Conservation (phyloP, 2,888 invertebrate genomes). For the Mesorhabditis sp. region DNA sequence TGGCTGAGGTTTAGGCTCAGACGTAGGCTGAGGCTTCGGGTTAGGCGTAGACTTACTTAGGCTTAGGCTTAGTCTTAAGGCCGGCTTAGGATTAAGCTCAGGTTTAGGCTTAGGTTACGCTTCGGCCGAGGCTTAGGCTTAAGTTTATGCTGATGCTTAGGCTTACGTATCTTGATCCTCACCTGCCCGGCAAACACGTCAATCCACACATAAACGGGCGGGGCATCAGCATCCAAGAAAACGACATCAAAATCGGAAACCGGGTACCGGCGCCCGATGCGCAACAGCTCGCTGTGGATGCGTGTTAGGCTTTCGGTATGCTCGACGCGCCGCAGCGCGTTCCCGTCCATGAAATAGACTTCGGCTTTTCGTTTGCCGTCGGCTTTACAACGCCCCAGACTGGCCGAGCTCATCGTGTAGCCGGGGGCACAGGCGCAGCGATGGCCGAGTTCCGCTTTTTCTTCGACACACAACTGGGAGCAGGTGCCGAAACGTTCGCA, state of each 20-base stretch:
- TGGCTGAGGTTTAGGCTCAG: too few species aligned
- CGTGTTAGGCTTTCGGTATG: neutral
- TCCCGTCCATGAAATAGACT: conserved; percentile 13
- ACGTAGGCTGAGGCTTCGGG: too few species aligned
- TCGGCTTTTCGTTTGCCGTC: conserved; percentile 13
- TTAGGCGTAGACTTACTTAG: too few species aligned
- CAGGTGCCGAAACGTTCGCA: conserved; percentile 33
- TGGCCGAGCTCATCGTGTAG: conserved; percentile 12
- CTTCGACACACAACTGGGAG: conserved; percentile 24
- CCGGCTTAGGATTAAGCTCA: too few species aligned
- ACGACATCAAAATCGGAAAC: neutral
- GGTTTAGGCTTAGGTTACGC: too few species aligned
- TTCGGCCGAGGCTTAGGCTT: too few species aligned
- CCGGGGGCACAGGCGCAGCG: conserved; percentile 28
- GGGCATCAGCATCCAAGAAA: neutral
- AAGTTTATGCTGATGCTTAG: too few species aligned
- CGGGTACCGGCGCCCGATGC: neutral
- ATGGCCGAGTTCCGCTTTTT: neutral
- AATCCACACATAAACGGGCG: conserved; percentile 4
- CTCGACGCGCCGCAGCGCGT: neutral
- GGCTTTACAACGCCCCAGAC: neutral
- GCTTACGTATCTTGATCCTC: too few species aligned
- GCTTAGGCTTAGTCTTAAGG: too few species aligned
- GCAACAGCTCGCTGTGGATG: too few species aligned
- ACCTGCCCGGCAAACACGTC: neutral